Evolutionary conservation across 2,888 invertebrate species (phyloP).

Genomic region (Drosophila mayaguana): DNA sequence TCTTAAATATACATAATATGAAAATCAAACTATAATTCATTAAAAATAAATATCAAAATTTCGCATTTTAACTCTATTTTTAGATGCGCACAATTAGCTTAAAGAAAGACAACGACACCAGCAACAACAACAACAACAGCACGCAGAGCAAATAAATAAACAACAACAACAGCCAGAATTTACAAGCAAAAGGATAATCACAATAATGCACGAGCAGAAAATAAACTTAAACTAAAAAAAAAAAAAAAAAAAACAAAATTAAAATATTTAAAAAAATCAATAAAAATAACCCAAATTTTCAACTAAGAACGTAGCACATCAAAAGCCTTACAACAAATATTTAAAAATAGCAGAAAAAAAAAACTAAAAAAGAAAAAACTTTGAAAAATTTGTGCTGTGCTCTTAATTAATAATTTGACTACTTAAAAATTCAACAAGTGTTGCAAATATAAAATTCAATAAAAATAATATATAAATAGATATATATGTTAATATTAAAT

Average conservation of each 20-base stretch:
- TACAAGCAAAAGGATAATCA: constrained; percentile 79
- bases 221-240: constrained; percentile 10
- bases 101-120: constrained; percentile 51
- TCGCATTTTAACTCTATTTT: constrained; percentile 11
- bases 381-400: constrained; percentile 69
- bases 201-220: constrained; percentile 58
- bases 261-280: constrained; percentile 24
- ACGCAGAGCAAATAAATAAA: constrained; percentile 27
- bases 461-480: constrained; percentile 7
- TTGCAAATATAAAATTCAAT: constrained; percentile 31
- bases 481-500: not conserved
- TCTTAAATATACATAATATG: too few relatives aligned
- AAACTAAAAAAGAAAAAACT: constrained; percentile 10
- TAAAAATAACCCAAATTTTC: constrained; percentile 42
- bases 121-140: constrained; percentile 26
- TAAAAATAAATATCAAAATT: not conserved
- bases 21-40: not conserved
- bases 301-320: constrained; percentile 63
- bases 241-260: constrained; percentile 2
- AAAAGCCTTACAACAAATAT: constrained; percentile 69
- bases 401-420: constrained; percentile 47
- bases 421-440: constrained; percentile 19
- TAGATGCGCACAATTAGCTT: constrained; percentile 78
- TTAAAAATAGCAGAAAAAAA: constrained; percentile 29
- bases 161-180: constrained; percentile 65